phyloP scores from a whole-genome alignment of 2,888 invertebrate genomes.

The Amphipoea oculea region DNA sequence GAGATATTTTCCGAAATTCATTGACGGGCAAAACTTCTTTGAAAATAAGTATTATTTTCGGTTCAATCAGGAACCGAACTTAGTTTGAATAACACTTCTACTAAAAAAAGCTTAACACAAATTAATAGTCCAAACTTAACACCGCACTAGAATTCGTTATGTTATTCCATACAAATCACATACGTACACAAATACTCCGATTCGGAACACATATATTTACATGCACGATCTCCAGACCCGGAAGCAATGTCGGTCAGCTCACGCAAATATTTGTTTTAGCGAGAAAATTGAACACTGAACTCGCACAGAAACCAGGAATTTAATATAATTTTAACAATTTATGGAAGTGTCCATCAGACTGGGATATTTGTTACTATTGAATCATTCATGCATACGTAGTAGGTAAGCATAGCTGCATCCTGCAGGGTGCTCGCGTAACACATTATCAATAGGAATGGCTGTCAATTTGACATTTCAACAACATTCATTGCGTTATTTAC shows the following conservation, averaged over 20 bases:
- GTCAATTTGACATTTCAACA: neutral
- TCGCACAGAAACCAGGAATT: conserved; percentile 9
- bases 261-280: conserved; percentile 44
- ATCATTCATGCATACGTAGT: neutral
- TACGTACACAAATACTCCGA: conserved; percentile 28
- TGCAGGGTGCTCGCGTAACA: too few species aligned
- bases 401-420: neutral
- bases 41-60: neutral
- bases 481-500: neutral
- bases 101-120: neutral
- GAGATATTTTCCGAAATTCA: neutral
- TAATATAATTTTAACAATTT: conserved; percentile 16
- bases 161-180: conserved; percentile 38
- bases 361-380: neutral
- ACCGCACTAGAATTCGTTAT: neutral
- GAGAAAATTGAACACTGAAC: conserved; percentile 35
- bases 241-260: conserved; percentile 47
- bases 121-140: neutral
- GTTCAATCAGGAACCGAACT: neutral
- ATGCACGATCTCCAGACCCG: conserved; percentile 19
- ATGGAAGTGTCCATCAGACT: neutral
- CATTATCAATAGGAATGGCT: neutral
- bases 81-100: neutral
- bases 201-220: conserved; percentile 29
- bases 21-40: neutral